Percentiles rank a stretch among this genome's conserved stretches.
Evolutionary conservation across 2,888 invertebrate species (phyloP).

Genomic region (Mesorhabditis sp.): DNA sequence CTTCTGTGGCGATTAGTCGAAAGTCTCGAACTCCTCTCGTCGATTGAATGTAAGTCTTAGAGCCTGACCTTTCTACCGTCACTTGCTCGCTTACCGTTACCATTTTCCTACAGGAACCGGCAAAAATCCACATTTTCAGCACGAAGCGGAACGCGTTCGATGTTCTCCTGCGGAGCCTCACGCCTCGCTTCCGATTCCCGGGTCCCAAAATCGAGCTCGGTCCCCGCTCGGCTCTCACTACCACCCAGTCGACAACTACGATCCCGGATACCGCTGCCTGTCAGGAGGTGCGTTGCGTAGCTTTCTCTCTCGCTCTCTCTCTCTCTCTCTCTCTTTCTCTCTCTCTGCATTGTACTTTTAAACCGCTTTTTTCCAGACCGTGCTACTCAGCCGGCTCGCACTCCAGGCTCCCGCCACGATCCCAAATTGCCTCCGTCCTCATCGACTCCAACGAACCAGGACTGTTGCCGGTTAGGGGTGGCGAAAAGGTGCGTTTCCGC

Average conservation of each 20-base stretch:
- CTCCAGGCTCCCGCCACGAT: background rate
- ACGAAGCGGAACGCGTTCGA: slow-evolving; percentile 10
- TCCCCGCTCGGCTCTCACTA: slow-evolving; percentile 45
- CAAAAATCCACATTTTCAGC: background rate
- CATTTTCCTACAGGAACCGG: too few species aligned
- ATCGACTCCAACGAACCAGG: background rate
- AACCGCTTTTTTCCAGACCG: background rate
- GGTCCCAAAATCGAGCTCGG: slow-evolving; percentile 55
- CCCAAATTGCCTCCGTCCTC: background rate
- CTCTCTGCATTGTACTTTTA: background rate
- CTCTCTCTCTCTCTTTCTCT: too few species aligned
- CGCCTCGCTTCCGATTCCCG: slow-evolving; percentile 50
- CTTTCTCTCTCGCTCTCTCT: too few species aligned
- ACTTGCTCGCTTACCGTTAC: too few species aligned
- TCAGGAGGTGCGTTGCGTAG: slow-evolving; percentile 10
- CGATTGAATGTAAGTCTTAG: background rate
- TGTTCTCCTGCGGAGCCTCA: slow-evolving; percentile 23
- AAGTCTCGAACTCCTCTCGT: slow-evolving; percentile 75
- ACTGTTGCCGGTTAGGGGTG: background rate
- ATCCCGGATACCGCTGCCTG: slow-evolving; percentile 31
- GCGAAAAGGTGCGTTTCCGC: background rate
- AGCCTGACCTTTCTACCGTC: too few species aligned
- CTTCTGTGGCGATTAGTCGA: slow-evolving; percentile 74
- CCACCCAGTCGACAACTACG: slow-evolving; percentile 11
- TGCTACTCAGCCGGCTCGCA: background rate